phyloP scores from a whole-genome alignment of 2,113 vertebrate genomes.

The Dendrocopos noguchii region DNA sequence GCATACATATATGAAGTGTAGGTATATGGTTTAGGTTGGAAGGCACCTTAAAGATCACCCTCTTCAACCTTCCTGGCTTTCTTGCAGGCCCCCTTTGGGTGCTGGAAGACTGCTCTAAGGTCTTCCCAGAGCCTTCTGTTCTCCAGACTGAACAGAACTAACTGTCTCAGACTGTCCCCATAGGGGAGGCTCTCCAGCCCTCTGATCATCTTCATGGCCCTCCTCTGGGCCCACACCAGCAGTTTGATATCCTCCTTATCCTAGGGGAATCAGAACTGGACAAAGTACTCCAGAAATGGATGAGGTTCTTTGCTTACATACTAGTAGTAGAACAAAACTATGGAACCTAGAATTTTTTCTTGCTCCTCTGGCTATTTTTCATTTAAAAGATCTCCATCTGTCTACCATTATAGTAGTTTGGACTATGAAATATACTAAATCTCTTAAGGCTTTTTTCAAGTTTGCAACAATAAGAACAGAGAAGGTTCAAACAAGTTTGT shows the following conservation, averaged over 20 bases:
- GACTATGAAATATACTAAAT: neutral
- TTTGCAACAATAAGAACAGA: neutral
- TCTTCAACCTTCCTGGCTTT: no score
- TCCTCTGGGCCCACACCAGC: no score
- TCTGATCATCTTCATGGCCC: no score
- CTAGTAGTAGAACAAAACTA: neutral
- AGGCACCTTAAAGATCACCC: no score
- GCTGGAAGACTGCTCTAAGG: no score
- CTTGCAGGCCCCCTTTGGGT: no score
- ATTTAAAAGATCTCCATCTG: neutral
- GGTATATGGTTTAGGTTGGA: neutral
- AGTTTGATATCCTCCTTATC: no score
- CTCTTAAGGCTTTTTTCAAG: neutral
- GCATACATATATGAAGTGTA: neutral
- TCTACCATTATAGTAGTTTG: neutral
- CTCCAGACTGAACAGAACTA: no score
- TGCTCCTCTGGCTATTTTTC: conserved; percentile 13
- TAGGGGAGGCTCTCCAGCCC: no score
- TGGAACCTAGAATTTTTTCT: neutral
- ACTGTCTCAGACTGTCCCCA: no score
- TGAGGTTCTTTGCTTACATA: neutral
- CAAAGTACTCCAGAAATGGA: neutral
- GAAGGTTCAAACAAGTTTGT: neutral
- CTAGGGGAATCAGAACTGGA: no score
- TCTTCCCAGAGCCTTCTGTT: no score